Percentiles rank a stretch among this genome's conserved stretches.
Conservation (phyloP, 2,113 vertebrate genomes). For the Chionomys nivalis region DNA sequence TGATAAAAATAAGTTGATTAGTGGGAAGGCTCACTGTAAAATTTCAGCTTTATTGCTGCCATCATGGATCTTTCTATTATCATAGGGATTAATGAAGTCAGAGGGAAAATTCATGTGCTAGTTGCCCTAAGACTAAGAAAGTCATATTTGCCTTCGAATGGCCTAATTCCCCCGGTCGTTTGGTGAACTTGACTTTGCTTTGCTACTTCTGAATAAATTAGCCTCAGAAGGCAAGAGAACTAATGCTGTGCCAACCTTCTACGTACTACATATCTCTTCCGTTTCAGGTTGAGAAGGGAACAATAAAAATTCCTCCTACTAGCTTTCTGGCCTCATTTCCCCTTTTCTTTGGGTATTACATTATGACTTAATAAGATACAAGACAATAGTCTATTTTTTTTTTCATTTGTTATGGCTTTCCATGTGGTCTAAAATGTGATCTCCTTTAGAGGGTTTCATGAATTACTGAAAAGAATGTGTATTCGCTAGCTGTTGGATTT, state of each 20-base stretch:
- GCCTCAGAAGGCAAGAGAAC: neutral
- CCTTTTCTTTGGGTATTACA: neutral
- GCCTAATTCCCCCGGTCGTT: neutral
- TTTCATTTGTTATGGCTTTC: neutral
- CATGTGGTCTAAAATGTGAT: neutral
- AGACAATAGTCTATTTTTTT: neutral
- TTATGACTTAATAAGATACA: neutral
- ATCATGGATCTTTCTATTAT: neutral
- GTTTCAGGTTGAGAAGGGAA: neutral
- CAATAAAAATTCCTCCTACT: neutral
- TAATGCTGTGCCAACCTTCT: neutral
- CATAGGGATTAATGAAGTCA: neutral
- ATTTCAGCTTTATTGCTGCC: neutral
- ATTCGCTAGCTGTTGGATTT: neutral
- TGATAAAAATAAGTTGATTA: neutral
- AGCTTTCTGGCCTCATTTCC: neutral
- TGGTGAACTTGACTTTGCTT: neutral
- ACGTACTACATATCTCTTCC: neutral
- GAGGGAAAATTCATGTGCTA: slow-evolving; percentile 25
- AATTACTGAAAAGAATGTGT: neutral
- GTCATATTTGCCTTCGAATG: neutral
- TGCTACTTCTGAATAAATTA: slow-evolving; percentile 4
- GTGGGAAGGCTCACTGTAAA: neutral
- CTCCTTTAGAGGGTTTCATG: neutral
- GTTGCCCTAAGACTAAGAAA: neutral